phyloP scores from a whole-genome alignment of 2,888 invertebrate genomes.

The Cantharis nigra region DNA sequence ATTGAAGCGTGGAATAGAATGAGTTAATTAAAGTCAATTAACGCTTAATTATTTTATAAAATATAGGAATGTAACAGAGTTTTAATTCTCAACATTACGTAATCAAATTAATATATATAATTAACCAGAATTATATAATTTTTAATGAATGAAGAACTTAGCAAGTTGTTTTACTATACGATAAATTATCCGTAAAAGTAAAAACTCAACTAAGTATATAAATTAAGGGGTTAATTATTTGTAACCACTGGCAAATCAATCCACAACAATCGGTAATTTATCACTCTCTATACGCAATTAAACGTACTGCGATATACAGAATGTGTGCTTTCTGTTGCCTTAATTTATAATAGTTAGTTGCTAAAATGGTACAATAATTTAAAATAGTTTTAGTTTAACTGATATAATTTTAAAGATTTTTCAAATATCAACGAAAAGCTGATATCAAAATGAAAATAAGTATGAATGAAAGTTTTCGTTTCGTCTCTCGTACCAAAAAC shows the following conservation, averaged over 20 bases:
- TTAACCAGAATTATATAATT: background rate
- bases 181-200: background rate
- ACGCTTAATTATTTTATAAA: background rate
- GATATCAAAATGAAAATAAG: too few species aligned
- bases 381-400: background rate
- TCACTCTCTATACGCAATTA: background rate
- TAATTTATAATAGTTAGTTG: background rate
- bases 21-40: background rate
- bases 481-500: too few species aligned
- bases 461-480: too few species aligned
- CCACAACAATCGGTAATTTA: background rate
- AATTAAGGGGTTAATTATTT: too few species aligned
- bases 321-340: background rate
- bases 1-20: background rate
- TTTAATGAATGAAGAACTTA: background rate
- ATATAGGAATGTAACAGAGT: background rate
- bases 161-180: too few species aligned
- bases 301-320: background rate
- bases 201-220: too few species aligned
- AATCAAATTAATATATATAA: background rate
- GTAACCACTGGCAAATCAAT: too few species aligned
- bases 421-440: too few species aligned
- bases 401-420: too few species aligned
- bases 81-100: background rate
- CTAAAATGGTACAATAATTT: background rate